phyloP scores from a whole-genome alignment of 1,140 invertebrate genomes.

The Zeugodacus cucurbitae region DNA sequence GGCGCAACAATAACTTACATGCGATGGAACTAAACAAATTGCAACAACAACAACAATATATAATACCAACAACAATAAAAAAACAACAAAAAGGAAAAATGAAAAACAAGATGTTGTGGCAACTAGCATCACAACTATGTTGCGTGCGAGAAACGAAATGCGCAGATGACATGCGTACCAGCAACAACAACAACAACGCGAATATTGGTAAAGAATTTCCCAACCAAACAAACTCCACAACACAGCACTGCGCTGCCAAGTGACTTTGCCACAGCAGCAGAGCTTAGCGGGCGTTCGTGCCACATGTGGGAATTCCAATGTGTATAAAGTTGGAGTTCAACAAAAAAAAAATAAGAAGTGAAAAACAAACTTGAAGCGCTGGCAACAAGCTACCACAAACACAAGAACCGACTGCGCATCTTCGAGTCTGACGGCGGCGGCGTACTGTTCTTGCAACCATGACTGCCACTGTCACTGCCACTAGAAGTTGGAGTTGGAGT shows the following conservation, averaged over 20 bases:
- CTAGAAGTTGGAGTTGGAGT: neutral
- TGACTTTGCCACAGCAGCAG: neutral
- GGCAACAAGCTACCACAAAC: neutral
- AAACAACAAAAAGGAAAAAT: neutral
- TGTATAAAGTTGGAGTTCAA: neutral
- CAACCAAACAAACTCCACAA: neutral
- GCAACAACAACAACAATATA: neutral
- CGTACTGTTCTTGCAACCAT: neutral
- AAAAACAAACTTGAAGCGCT: neutral
- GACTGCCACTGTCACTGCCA: neutral
- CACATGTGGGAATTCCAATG: conserved; percentile 25
- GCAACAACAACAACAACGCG: neutral
- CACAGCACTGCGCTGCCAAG: neutral
- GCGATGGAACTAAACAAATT: neutral
- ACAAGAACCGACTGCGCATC: neutral
- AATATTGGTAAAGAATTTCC: neutral
- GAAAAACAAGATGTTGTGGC: neutral
- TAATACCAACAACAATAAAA: no score
- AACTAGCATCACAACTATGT: conserved; percentile 16
- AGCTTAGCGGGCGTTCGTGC: conserved; percentile 1
- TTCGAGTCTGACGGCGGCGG: neutral
- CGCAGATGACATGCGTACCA: neutral
- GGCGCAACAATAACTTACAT: neutral
- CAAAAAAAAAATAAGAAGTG: neutral
- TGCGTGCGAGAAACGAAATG: neutral